Conservation (phyloP, 2,888 invertebrate species). For the Nematopogon swammerdamellus region DNA sequence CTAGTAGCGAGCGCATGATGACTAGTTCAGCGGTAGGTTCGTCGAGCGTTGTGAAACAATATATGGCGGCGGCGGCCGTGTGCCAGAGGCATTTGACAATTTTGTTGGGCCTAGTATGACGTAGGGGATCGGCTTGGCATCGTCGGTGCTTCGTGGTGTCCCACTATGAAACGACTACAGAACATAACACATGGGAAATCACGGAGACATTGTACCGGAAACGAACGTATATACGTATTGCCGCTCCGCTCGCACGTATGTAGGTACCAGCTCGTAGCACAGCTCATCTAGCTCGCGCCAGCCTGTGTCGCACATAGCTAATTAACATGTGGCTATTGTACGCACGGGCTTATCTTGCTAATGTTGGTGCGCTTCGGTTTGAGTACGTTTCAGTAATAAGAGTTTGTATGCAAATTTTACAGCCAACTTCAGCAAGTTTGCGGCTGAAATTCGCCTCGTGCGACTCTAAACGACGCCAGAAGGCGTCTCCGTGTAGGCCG, state of each 20-base stretch:
- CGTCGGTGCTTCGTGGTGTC: neutral
- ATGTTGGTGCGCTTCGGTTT: neutral
- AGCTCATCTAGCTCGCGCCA: neutral
- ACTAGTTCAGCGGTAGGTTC: too few species aligned
- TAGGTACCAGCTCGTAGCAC: too few species aligned
- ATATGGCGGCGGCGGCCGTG: too few species aligned
- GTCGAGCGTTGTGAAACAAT: too few species aligned
- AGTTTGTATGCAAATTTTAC: neutral
- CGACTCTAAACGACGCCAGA: too few species aligned
- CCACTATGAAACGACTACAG: neutral
- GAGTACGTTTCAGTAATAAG: neutral
- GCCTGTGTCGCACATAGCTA: neutral
- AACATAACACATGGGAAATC: neutral
- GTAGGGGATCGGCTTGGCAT: too few species aligned
- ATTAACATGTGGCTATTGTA: neutral
- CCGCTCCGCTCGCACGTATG: too few species aligned
- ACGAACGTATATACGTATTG: neutral
- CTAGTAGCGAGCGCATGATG: too few species aligned
- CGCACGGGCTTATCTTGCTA: neutral
- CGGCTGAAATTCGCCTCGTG: neutral
- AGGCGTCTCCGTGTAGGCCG: too few species aligned
- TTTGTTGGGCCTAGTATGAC: too few species aligned
- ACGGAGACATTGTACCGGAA: neutral
- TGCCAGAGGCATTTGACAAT: too few species aligned
- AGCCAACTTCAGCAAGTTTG: neutral